These are phyloP conservation scores for Propsilocerus akamusi DNA, from an alignment of 1,140 invertebrate species.

Conservation along the genomic window DNA sequence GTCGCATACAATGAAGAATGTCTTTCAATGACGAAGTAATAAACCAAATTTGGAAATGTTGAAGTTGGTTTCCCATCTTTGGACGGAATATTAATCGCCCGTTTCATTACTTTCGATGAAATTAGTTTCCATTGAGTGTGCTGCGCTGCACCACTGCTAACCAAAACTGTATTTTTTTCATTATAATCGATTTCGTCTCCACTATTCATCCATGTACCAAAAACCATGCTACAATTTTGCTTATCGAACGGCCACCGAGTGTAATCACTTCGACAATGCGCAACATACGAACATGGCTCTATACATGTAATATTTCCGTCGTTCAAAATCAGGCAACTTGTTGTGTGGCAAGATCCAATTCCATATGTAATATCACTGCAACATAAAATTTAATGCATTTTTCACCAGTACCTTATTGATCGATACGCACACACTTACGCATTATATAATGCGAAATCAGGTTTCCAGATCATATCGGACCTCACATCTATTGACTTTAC, in stretches of 20 bases:
- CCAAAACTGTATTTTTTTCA: not conserved
- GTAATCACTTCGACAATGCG: not conserved
- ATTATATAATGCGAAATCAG: not conserved
- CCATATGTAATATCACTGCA: not conserved
- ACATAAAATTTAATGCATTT: not conserved
- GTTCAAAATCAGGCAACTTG: not conserved
- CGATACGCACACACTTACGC: not conserved
- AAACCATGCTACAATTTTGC: not conserved
- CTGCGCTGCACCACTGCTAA: not conserved
- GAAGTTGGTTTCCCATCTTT: not conserved
- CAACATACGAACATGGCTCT: not conserved
- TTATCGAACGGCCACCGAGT: not conserved
- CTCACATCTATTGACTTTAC: not conserved
- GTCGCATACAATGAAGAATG: not conserved
- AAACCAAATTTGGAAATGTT: not conserved
- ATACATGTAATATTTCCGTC: not conserved
- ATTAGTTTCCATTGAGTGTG: not conserved
- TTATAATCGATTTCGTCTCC: not conserved
- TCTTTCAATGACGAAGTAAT: not conserved
- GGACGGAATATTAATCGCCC: not conserved
- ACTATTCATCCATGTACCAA: conserved; percentile 1
- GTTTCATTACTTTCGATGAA: not conserved
- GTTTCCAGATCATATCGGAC: not conserved
- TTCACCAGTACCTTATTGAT: not conserved
- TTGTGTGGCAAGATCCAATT: not conserved